A percentile compares a stretch with the other conserved stretches of the same genome.
Conservation (phyloP, 2,888 invertebrate species). For the Imbricaverruca yamaguchii region DNA sequence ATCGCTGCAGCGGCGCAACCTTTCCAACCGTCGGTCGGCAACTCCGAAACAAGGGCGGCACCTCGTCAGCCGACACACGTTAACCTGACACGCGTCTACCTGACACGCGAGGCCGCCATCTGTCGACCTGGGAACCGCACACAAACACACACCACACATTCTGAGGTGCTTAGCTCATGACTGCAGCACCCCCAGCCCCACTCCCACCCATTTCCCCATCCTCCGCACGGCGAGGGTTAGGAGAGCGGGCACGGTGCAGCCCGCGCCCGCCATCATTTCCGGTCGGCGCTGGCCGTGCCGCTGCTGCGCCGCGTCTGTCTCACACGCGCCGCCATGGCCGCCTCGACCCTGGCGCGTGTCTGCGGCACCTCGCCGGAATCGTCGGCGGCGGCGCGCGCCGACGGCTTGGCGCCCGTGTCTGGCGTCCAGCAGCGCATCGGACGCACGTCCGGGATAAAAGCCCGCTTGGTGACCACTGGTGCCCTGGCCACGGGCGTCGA, state of each 20-base stretch:
- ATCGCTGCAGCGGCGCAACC: no score
- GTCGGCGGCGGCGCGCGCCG: neutral
- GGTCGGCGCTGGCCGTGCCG: neutral
- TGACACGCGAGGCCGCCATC: no score
- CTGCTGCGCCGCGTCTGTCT: neutral
- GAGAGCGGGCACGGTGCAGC: neutral
- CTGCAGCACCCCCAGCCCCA: no score
- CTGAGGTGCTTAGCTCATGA: no score
- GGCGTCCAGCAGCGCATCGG: slow-evolving; percentile 4
- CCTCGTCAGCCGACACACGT: no score
- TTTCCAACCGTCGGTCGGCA: no score
- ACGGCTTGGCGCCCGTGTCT: neutral
- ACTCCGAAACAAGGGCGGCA: no score
- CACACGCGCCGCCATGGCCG: slow-evolving; percentile 14
- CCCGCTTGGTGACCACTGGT: neutral
- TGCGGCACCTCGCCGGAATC: neutral
- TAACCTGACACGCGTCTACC: no score
- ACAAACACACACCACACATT: no score
- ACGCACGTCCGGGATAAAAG: neutral
- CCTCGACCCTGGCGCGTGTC: neutral
- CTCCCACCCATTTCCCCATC: no score
- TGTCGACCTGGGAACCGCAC: no score
- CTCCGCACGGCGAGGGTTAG: no score
- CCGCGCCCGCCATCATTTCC: neutral
- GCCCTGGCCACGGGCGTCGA: neutral